Evolutionary conservation across 53 echinoderm and acorn worm genomes (phyloP), one percentile per base, ranked within the genome.

Genomic region (Holothuria leucospilota): DNA sequence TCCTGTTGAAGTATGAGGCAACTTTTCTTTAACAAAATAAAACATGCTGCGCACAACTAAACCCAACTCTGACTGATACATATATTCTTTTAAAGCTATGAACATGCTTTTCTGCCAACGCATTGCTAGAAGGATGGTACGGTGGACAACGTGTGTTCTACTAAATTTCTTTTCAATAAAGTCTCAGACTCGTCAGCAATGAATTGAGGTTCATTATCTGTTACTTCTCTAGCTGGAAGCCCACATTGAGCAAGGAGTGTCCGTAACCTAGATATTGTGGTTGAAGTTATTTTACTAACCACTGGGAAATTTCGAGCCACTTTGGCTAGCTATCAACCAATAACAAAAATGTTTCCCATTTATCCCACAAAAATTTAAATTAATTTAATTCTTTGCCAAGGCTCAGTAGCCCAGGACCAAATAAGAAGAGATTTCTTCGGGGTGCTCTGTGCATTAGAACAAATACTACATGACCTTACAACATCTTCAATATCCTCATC

Each of bases 1-100:
- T 9, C 13, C 13, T 11, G 49, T 49, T 4, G 49, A 13, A 2
- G 49, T 6, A 6, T 49, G 49, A 49, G 41, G 89, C 3, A 61
- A 84, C 27, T 34, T 84, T 84, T 29, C 84, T 13, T n/a, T 89
- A 74, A 13, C 23, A 60, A 25, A 89, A 74, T 16, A 89, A 39
- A 14, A 84, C 62, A n/a, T 89, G 89, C 29, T 69, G 89, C 4
- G 84, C 25, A 49, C 4, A 49, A 49, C 49, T 13, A 49, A 49
- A 49, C 49, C 49, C 49, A 39, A 42, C 29, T 72, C 21, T 20
- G 72, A 28, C 65, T 89, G 34, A 34, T 34, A 34, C 84, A 27
- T 69, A 51, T 42, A 88, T 39, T 84, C 74, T 82, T 62, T 89
- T 89, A 29, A 84, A 61, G 4, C 63, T 82, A 13, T 29, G 34